Percentiles rank a stretch among this genome's conserved stretches.
Conservation (phyloP, 1,140 invertebrate species). For the Euglossa dilemma region DNA sequence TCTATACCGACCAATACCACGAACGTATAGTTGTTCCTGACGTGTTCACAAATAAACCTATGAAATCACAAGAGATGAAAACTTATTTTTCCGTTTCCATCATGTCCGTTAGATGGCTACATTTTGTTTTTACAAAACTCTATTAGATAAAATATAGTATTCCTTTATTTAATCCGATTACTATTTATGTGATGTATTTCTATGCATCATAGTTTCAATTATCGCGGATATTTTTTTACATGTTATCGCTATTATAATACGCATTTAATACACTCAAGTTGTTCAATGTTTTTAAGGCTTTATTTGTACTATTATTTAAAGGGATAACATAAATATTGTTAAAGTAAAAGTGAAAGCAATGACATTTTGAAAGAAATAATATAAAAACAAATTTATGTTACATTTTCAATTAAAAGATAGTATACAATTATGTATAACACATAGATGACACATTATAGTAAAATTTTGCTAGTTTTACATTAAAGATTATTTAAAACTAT, state of each 20-base stretch:
- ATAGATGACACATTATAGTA: background rate
- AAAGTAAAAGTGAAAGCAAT: background rate
- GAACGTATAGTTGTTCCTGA: conserved; percentile 28
- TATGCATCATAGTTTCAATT: background rate
- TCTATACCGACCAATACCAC: conserved; percentile 13
- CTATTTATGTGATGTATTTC: background rate
- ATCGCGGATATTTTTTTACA: background rate
- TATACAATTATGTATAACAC: background rate
- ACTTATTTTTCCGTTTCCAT: conserved; percentile 36
- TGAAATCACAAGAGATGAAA: conserved; percentile 29
- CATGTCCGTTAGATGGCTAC: conserved; percentile 57
- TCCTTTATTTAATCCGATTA: no score
- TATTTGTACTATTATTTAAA: conserved; percentile 32
- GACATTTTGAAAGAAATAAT: background rate
- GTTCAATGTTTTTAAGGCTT: conserved; percentile 15
- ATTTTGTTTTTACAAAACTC: background rate
- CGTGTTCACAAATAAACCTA: conserved; percentile 60
- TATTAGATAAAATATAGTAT: background rate
- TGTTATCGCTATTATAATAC: background rate
- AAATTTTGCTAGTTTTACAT: background rate
- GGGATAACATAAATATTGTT: background rate
- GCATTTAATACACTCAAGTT: background rate
- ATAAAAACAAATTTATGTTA: background rate
- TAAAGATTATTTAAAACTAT: background rate
- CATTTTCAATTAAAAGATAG: background rate